Evolutionary conservation across 2,113 vertebrate genomes (phyloP).

Genomic region (Bufo bufo): DNA sequence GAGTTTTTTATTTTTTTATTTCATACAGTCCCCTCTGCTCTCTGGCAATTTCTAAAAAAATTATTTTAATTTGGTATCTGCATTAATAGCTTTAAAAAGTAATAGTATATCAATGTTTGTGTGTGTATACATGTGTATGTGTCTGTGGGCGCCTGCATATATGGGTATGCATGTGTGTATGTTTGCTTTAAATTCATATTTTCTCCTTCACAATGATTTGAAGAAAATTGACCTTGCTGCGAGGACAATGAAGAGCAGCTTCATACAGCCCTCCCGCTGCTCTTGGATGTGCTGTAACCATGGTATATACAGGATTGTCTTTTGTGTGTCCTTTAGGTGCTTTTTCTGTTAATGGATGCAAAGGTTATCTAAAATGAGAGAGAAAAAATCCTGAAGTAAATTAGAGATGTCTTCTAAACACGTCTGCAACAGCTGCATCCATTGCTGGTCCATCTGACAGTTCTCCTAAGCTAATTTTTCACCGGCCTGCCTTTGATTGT

Average conservation of each 20-base stretch:
- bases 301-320: conserved; percentile 6
- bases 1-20: too few relatives aligned
- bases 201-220: neutral
- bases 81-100: too few relatives aligned
- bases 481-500: conserved; percentile 7
- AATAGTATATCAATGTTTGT: neutral
- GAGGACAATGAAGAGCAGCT: neutral
- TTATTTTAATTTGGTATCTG: neutral
- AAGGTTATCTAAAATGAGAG: conserved; percentile 45
- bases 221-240: neutral
- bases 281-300: neutral
- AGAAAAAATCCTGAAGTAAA: conserved; percentile 28
- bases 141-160: neutral
- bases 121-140: neutral
- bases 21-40: too few relatives aligned
- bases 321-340: conserved; percentile 39
- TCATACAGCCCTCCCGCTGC: neutral
- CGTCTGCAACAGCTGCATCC: conserved; percentile 46
- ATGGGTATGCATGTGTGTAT: neutral
- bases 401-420: conserved; percentile 40
- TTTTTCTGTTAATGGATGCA: neutral
- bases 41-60: too few relatives aligned
- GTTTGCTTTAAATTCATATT: neutral
- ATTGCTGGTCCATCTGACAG: conserved; percentile 43
- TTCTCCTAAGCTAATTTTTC: conserved; percentile 50